Evolutionary conservation across 2,797 vertebrate species (phyloP).

Genomic region (Artibeus lituratus): DNA sequence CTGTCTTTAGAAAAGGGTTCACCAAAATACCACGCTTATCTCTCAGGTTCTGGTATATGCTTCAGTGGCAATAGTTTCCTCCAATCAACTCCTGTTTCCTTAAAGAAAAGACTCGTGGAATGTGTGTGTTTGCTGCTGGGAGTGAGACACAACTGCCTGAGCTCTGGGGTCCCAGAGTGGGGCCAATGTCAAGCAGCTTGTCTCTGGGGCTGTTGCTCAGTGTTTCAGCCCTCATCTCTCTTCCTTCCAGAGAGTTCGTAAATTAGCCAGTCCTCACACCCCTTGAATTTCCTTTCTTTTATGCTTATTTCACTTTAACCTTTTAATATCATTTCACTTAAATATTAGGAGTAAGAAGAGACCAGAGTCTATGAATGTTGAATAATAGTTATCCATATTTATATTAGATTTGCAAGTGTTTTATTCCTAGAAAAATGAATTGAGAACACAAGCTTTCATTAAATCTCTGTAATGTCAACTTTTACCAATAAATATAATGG

Average conservation of each 20-base stretch:
- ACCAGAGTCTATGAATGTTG: not conserved
- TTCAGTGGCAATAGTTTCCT: not conserved
- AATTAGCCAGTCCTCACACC: not conserved
- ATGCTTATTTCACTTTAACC: not conserved
- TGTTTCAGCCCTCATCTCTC: not conserved
- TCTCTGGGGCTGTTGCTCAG: not conserved
- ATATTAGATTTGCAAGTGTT: not conserved
- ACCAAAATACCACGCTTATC: not conserved
- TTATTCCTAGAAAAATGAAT: not conserved
- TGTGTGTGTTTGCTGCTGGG: not conserved
- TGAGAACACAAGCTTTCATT: not conserved
- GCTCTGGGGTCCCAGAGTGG: fast-evolving
- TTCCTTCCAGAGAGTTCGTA: not conserved
- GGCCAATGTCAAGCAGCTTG: fast-evolving
- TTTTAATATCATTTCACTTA: not conserved
- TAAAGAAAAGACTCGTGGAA: not conserved
- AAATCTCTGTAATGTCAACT: not conserved
- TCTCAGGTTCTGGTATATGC: not conserved
- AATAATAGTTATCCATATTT: not conserved
- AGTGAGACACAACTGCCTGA: not conserved
- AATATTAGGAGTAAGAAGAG: not conserved
- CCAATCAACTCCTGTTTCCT: not conserved
- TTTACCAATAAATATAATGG: not conserved
- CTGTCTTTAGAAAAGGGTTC: not conserved
- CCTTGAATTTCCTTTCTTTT: not conserved